phyloP scores from a whole-genome alignment of 2,113 vertebrate genomes.

The Phrynosoma blainvillii region DNA sequence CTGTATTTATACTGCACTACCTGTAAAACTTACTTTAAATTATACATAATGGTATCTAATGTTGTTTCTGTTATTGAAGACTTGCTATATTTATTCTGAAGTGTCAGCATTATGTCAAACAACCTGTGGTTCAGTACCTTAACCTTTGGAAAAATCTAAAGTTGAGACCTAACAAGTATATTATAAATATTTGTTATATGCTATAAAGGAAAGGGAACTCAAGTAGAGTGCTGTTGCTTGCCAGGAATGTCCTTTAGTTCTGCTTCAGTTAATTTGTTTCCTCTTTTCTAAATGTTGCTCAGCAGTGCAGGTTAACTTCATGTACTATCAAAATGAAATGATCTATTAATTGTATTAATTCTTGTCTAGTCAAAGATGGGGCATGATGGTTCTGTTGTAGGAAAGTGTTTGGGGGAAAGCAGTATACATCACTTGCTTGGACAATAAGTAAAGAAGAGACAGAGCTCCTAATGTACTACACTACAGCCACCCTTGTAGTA shows the following conservation, averaged over 20 bases:
- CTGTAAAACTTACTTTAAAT: background rate
- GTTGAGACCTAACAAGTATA: background rate
- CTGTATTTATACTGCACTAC: background rate
- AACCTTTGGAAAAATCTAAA: accelerated
- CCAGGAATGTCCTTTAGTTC: background rate
- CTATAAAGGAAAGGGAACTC: background rate
- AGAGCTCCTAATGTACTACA: slow-evolving; percentile 46
- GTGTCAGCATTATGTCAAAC: background rate
- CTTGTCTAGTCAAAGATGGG: background rate
- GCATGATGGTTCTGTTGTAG: background rate
- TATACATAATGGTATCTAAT: background rate
- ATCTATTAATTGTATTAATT: background rate
- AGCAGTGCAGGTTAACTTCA: background rate
- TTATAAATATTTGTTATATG: background rate
- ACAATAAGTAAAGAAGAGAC: background rate
- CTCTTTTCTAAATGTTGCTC: accelerated
- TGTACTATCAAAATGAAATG: background rate
- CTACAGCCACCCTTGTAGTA: background rate
- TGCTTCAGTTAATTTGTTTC: background rate
- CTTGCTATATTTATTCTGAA: background rate
- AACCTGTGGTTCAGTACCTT: accelerated
- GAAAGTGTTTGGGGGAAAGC: background rate
- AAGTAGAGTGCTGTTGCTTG: background rate
- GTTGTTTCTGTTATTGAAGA: background rate
- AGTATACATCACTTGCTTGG: background rate